Conservation (phyloP, 2,888 invertebrate species). For the Amphiduros pacificus region DNA sequence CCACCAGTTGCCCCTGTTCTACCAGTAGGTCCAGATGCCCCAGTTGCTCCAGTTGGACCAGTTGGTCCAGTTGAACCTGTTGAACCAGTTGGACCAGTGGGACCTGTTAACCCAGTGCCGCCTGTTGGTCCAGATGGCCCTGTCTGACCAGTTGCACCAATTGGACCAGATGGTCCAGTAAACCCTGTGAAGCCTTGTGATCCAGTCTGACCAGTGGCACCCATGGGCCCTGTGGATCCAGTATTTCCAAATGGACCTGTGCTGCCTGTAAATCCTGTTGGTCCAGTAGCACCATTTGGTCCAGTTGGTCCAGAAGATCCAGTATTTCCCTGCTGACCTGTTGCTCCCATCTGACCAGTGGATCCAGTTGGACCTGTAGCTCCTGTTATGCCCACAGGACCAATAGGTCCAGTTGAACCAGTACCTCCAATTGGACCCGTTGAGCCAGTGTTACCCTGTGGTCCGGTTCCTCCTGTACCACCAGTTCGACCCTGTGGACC, state of each 20-base stretch:
- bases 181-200: slow-evolving; percentile 9
- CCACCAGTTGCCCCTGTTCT: slow-evolving; percentile 12
- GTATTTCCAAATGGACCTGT: slow-evolving; percentile 3
- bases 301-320: slow-evolving; percentile 8
- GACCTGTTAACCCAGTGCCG: slow-evolving; percentile 17
- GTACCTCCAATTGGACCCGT: background rate
- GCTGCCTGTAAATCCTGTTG: slow-evolving; percentile 13
- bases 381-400: slow-evolving; percentile 1
- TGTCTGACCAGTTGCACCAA: slow-evolving; percentile 6
- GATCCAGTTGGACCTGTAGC: background rate
- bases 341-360: slow-evolving; percentile 1
- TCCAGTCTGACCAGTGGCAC: slow-evolving; percentile 17
- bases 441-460: slow-evolving; percentile 3
- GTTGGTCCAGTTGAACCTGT: slow-evolving; percentile 21
- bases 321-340: background rate
- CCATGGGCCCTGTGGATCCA: slow-evolving; percentile 21
- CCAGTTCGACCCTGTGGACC: slow-evolving; percentile 17
- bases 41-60: slow-evolving; percentile 17
- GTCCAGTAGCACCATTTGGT: slow-evolving; percentile 2
- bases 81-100: slow-evolving; percentile 21
- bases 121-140: slow-evolving; percentile 14
- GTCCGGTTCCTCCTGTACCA: slow-evolving; percentile 2
- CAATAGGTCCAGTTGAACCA: slow-evolving; percentile 1
- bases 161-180: slow-evolving; percentile 18
- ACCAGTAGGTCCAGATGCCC: slow-evolving; percentile 11